These are phyloP conservation scores for Helostoma temminkii DNA, from an alignment of 2,797 vertebrate genomes.

Conservation along the genomic window DNA sequence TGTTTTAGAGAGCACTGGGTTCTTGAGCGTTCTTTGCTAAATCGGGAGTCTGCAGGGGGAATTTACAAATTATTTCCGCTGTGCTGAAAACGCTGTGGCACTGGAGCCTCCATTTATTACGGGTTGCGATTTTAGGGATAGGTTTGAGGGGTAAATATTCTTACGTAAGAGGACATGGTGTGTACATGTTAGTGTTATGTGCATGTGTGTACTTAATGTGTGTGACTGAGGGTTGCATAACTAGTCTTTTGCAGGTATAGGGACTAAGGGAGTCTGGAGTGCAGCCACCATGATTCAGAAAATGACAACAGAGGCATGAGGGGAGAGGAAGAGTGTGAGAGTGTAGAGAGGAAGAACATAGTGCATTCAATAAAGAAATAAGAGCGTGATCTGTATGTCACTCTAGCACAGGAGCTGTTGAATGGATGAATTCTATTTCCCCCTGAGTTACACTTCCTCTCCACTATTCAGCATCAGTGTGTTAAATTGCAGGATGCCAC, in stretches of 20 bases:
- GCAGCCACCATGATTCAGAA: slow-evolving; percentile 62
- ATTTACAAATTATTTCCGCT: slow-evolving; percentile 79
- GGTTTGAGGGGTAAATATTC: slow-evolving; percentile 46
- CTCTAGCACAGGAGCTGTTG: slow-evolving; percentile 60
- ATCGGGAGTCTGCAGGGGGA: slow-evolving; percentile 72
- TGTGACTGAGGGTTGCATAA: slow-evolving; percentile 57
- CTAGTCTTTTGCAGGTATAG: slow-evolving; percentile 58
- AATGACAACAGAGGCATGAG: slow-evolving; percentile 59
- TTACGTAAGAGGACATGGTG: slow-evolving; percentile 57
- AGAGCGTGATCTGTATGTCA: slow-evolving; percentile 67
- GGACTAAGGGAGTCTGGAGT: slow-evolving; percentile 53
- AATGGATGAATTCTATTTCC: slow-evolving; percentile 76
- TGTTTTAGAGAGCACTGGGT: slow-evolving; percentile 66
- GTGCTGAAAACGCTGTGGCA: slow-evolving; percentile 63
- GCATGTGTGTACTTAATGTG: slow-evolving; percentile 19
- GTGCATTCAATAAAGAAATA: slow-evolving; percentile 61
- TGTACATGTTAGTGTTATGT: slow-evolving; percentile 29
- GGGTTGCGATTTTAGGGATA: slow-evolving; percentile 50
- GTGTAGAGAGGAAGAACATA: slow-evolving; percentile 38
- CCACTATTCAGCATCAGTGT: slow-evolving; percentile 76
- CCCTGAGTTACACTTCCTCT: slow-evolving; percentile 76
- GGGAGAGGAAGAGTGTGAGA: slow-evolving; percentile 55
- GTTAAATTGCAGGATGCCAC: slow-evolving; percentile 79
- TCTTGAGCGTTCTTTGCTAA: slow-evolving; percentile 67
- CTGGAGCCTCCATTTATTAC: slow-evolving; percentile 60